Percentiles rank a stretch among this genome's conserved stretches.
Evolutionary conservation across 2,113 vertebrate species (phyloP).

Genomic region (Amblyornis subalaris): DNA sequence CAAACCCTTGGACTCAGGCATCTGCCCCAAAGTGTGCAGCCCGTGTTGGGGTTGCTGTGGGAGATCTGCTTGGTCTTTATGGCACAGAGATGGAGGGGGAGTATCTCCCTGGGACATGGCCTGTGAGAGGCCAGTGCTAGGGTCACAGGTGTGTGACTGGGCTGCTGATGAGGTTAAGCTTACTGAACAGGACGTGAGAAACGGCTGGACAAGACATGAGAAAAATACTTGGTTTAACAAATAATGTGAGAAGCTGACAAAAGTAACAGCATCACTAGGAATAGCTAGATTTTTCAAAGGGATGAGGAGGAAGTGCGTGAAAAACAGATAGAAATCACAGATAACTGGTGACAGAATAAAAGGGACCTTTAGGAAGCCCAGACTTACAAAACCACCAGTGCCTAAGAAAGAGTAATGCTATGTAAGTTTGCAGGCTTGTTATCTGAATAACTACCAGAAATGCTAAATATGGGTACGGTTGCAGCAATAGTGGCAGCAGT

Average conservation of each 20-base stretch:
- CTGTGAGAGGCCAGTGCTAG: not conserved
- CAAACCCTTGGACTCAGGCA: not conserved
- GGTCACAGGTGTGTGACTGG: not conserved
- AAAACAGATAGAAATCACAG: not conserved
- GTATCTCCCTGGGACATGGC: not conserved
- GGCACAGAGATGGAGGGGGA: not conserved
- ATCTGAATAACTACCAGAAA: not conserved
- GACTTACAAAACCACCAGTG: not conserved
- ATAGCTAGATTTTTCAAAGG: not conserved
- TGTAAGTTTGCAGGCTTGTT: not conserved
- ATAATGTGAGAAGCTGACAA: not conserved
- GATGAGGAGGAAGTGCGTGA: not conserved
- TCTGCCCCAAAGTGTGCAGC: fast-evolving
- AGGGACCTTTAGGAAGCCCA: not conserved
- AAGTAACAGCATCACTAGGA: not conserved
- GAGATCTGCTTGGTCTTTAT: fast-evolving
- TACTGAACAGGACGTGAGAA: not conserved
- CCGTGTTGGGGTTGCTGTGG: fast-evolving
- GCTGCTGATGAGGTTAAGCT: not conserved
- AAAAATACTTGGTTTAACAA: not conserved
- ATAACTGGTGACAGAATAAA: not conserved
- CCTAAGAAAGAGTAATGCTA: not conserved
- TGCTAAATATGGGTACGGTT: not conserved
- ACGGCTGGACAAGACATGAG: not conserved
- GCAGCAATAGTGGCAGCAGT: not conserved